Base-by-base conservation (phyloP, 2,797 vertebrate species). In the Molossus alvarezi region DNA sequence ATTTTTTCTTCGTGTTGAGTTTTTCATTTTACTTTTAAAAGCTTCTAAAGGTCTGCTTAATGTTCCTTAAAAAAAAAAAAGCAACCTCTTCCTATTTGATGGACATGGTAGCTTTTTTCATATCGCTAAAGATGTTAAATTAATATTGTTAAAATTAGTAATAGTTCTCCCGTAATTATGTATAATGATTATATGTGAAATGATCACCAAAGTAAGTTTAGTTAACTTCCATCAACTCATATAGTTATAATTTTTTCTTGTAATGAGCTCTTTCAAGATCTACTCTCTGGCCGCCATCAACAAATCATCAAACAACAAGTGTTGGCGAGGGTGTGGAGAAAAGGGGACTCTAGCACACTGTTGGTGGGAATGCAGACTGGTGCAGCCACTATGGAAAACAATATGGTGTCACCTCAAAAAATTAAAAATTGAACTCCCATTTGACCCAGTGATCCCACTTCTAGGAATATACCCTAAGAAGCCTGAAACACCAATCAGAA, bases 21-120 rank as follows among this genome's bases (percentile, higher is more conserved):
- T 90, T 92, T 75, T 79, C 7, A 62, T 33, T 41, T 65, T 53
- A 20, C 55, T 53, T 76, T 95, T 33, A 45, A 75, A 82, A 69
- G 20, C 25, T 77, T 82, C 21, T 6, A 53, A 29, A 73, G 25
- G 80, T 67, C 29, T 25, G 72, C 80, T 95, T 72, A 71, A 1
- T 60, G 15, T 21, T 48, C 27, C 37, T 67, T 9, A 2, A 27
- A 37, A 80, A 80, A 64, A 83, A 67, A n/a, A n/a, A n/a, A 64
- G 20, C 13, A 53, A 33, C 67, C 48, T 84, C 21, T 65, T 79
- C 6, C 9, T 53, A 29, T 51, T 72, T 79, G 71, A n/a, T 27
- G 57, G 76, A 7, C 9, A 41, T 7, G 41, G 18, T 73, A 84
- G 37, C 11, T 88, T 84, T 91, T 53, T 57, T 88, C 57, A 29